These are phyloP conservation scores for Plagiodera versicolora DNA, from an alignment of 2,888 invertebrate genomes.

Conservation along the genomic window DNA sequence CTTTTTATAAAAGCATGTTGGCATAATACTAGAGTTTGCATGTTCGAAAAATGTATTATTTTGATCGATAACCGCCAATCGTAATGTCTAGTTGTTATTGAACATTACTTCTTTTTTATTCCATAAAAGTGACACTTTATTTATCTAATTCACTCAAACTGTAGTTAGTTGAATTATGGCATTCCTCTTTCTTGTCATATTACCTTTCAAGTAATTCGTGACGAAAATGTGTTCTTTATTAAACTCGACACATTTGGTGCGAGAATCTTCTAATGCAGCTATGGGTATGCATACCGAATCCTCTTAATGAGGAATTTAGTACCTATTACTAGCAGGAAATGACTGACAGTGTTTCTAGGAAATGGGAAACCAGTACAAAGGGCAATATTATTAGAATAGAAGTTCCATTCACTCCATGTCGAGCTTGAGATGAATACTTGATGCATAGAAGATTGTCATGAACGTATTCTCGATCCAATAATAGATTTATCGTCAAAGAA, in stretches of 20 bases:
- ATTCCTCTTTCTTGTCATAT: conserved; percentile 6
- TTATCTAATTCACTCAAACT: too few relatives aligned
- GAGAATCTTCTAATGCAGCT: conserved; percentile 24
- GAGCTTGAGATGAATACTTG: not conserved
- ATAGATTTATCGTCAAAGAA: not conserved
- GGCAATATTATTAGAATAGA: conserved; percentile 1
- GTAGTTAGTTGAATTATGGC: not conserved
- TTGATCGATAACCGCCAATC: too few relatives aligned
- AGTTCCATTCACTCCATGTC: not conserved
- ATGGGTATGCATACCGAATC: conserved; percentile 19
- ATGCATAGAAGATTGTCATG: not conserved
- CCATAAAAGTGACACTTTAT: too few relatives aligned
- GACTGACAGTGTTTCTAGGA: conserved; percentile 17
- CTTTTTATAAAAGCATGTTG: too few relatives aligned
- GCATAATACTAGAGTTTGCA: too few relatives aligned
- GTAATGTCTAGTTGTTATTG: too few relatives aligned
- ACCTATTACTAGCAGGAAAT: conserved; percentile 19
- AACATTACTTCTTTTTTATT: too few relatives aligned
- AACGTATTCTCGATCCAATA: not conserved
- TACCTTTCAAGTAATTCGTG: conserved; percentile 16
- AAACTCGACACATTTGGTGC: conserved; percentile 13
- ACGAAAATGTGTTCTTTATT: conserved; percentile 26
- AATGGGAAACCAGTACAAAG: not conserved
- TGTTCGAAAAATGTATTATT: too few relatives aligned
- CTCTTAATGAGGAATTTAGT: conserved; percentile 23